Percentiles rank a stretch among this genome's conserved stretches.
Conservation (phyloP, 2,888 invertebrate species). For the Lasius fuliginosus region DNA sequence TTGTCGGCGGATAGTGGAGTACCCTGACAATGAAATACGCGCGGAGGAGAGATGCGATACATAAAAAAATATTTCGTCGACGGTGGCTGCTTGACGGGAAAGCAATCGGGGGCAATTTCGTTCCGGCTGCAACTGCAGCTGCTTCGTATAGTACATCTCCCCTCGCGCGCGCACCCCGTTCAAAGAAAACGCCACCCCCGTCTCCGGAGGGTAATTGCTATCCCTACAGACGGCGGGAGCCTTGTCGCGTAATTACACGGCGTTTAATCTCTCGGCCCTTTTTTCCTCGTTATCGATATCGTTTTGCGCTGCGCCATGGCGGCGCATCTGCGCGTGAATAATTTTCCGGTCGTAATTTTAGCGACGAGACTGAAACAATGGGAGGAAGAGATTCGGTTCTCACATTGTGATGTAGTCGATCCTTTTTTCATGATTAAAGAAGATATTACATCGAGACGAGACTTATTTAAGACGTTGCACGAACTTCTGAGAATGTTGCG, state of each 20-base stretch:
- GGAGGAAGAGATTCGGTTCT: not conserved
- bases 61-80: conserved; percentile 67
- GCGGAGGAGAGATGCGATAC: not conserved
- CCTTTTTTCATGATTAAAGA: conserved; percentile 18
- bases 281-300: conserved; percentile 67
- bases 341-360: conserved; percentile 26
- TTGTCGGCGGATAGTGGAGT: conserved; percentile 2
- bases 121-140: conserved; percentile 70
- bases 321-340: conserved; percentile 34
- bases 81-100: conserved; percentile 67
- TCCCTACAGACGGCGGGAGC: conserved; percentile 71
- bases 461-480: conserved; percentile 33
- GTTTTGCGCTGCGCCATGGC: conserved; percentile 47
- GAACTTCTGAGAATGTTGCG: conserved; percentile 15
- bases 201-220: conserved; percentile 72
- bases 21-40: not conserved
- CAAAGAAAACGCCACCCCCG: conserved; percentile 69
- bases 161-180: conserved; percentile 50
- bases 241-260: conserved; percentile 79
- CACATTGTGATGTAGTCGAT: not conserved
- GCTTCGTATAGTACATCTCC: conserved; percentile 61
- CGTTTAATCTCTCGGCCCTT: conserved; percentile 68
- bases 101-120: conserved; percentile 77
- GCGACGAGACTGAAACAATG: conserved; percentile 17
- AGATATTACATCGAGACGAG: conserved; percentile 15